phyloP scores from a whole-genome alignment of 2,888 invertebrate genomes.

The Lycaena phlaeas region DNA sequence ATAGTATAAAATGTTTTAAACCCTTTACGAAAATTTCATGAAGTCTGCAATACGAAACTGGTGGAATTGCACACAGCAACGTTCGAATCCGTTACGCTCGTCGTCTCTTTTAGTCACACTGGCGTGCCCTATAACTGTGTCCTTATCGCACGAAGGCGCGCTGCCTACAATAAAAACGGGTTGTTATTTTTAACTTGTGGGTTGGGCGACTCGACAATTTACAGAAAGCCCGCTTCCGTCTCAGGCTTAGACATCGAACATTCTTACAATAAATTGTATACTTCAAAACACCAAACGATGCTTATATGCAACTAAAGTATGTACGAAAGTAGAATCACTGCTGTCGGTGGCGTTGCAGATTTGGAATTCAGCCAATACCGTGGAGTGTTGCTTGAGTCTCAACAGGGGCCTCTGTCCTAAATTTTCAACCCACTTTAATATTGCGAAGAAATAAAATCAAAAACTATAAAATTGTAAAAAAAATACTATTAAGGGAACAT shows the following conservation, averaged over 20 bases:
- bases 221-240: constrained; percentile 59
- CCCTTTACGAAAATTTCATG: constrained; percentile 27
- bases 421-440: too few species aligned
- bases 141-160: constrained; percentile 56
- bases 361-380: too few species aligned
- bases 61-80: constrained; percentile 56
- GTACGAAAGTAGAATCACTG: too few species aligned
- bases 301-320: too few species aligned
- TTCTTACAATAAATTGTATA: constrained; percentile 27
- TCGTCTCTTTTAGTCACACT: constrained; percentile 49
- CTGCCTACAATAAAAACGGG: constrained; percentile 65
- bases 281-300: constrained; percentile 22
- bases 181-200: constrained; percentile 69
- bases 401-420: too few species aligned
- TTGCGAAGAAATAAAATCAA: too few species aligned
- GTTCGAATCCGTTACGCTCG: constrained; percentile 57
- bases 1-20: too few species aligned
- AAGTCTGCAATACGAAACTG: constrained; percentile 39
- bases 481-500: too few species aligned
- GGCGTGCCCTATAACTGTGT: constrained; percentile 43
- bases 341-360: too few species aligned
- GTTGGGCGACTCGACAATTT: constrained; percentile 51
- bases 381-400: too few species aligned
- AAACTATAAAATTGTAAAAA: too few species aligned
- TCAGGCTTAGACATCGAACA: constrained; percentile 35